Conservation (phyloP, 2,113 vertebrate species). For the Chloropsis hardwickii region DNA sequence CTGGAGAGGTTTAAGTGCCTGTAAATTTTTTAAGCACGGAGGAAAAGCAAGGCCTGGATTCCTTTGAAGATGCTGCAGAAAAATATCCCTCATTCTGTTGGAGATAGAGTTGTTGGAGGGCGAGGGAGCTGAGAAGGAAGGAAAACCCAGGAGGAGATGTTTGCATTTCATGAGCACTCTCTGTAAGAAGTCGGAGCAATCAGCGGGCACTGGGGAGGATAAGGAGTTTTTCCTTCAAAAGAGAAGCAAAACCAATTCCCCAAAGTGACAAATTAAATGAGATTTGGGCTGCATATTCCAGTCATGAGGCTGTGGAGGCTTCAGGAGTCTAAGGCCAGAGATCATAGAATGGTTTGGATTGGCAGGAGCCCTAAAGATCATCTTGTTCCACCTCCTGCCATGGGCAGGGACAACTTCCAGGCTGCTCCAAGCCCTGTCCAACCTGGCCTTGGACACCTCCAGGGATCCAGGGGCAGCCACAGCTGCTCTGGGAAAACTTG, state of each 20-base stretch:
- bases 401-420: neutral
- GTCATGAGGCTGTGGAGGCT: neutral
- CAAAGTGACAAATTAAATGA: neutral
- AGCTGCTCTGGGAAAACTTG: neutral
- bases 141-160: neutral
- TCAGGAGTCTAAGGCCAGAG: neutral
- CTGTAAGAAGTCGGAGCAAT: neutral
- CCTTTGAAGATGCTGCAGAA: conserved; percentile 5
- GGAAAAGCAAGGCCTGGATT: neutral
- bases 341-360: neutral
- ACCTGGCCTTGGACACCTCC: neutral
- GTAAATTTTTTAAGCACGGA: conserved; percentile 31
- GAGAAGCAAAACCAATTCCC: neutral
- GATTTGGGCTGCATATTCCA: neutral
- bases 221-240: neutral
- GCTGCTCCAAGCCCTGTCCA: neutral
- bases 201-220: neutral
- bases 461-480: neutral
- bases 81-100: neutral
- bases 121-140: neutral
- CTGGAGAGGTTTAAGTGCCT: conserved; percentile 22
- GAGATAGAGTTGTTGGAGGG: neutral
- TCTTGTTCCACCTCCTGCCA: neutral
- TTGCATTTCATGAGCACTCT: neutral
- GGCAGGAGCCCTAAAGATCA: neutral